These are phyloP conservation scores for Syngnathoides biaculeatus DNA, from an alignment of 2,113 vertebrate genomes.

Conservation along the genomic window DNA sequence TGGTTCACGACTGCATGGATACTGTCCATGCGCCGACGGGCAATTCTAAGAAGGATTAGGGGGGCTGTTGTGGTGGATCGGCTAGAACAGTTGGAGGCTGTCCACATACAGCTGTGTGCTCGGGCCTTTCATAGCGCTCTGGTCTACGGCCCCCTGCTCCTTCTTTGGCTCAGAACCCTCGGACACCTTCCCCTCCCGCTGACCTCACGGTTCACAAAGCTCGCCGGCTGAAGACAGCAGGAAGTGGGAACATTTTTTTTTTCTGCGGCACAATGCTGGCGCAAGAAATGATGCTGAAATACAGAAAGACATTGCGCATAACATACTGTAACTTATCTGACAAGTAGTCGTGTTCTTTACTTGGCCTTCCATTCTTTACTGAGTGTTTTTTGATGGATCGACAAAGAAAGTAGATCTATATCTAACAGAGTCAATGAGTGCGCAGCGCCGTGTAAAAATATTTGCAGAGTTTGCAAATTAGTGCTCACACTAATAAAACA, in stretches of 20 bases:
- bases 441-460: too few species aligned
- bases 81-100: conserved; percentile 61
- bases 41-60: conserved; percentile 70
- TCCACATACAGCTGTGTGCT: conserved; percentile 72
- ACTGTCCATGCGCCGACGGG: conserved; percentile 52
- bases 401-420: too few species aligned
- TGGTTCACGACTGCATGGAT: conserved; percentile 51
- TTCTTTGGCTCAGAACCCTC: conserved; percentile 43
- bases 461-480: too few species aligned
- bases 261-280: conserved; percentile 48
- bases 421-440: too few species aligned
- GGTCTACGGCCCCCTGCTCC: conserved; percentile 50
- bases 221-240: conserved; percentile 40
- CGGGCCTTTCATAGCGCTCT: conserved; percentile 67
- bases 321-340: neutral
- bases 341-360: neutral
- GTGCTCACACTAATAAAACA: too few species aligned
- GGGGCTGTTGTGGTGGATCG: conserved; percentile 54
- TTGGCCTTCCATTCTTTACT: too few species aligned
- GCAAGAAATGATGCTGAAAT: conserved; percentile 27
- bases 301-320: neutral
- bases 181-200: conserved; percentile 51
- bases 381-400: too few species aligned
- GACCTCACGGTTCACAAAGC: conserved; percentile 52
- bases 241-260: conserved; percentile 45